A percentile compares a stretch with the other conserved stretches of the same genome.
Evolutionary conservation across 2,113 vertebrate species (phyloP).

Genomic region (Dipodomys merriami): DNA sequence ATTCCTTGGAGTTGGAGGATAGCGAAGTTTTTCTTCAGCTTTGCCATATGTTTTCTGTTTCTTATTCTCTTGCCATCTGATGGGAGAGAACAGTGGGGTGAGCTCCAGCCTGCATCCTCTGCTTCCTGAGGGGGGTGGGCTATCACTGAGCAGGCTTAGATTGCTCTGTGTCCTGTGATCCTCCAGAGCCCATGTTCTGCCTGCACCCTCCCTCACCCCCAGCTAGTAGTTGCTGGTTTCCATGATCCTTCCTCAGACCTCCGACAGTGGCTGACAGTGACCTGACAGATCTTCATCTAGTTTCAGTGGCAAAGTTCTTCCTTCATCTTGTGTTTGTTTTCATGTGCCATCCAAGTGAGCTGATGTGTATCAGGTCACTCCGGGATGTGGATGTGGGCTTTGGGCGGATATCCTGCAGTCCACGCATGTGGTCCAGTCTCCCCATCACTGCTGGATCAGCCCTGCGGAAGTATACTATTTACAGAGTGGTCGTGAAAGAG

Average conservation of each 20-base stretch:
- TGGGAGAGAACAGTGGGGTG: background rate
- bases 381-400: background rate
- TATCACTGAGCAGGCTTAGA: background rate
- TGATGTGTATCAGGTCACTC: rapidly evolving
- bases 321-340: background rate
- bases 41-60: background rate
- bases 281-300: no score
- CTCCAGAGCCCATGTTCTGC: background rate
- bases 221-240: background rate
- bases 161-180: background rate
- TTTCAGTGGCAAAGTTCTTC: background rate
- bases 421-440: background rate
- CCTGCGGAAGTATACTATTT: rapidly evolving
- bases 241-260: rapidly evolving
- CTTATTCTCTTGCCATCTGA: background rate
- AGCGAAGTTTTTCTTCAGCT: background rate
- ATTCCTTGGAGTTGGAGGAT: background rate
- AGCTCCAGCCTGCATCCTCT: background rate
- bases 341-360: rapidly evolving
- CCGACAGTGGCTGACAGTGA: rapidly evolving
- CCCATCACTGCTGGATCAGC: rapidly evolving
- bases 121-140: background rate
- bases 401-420: rapidly evolving
- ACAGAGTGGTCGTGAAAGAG: background rate
- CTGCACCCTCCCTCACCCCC: no score